These are phyloP conservation scores for Meteorus colon DNA, from an alignment of 2,888 invertebrate genomes.

Conservation along the genomic window DNA sequence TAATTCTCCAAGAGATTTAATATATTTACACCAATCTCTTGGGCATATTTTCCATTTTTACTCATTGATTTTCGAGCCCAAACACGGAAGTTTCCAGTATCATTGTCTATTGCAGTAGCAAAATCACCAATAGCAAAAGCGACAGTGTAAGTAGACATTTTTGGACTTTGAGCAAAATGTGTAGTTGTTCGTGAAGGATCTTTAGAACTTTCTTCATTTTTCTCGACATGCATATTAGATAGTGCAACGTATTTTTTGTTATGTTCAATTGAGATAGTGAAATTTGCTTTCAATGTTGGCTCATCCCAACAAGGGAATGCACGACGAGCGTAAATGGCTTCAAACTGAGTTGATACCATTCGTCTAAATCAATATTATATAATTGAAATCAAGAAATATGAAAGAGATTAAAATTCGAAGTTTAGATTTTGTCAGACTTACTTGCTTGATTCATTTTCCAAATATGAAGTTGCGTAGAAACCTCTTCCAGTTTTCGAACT, in stretches of 20 bases:
- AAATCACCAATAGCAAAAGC: constrained; percentile 78
- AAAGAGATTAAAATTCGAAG: too few species aligned
- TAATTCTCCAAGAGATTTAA: neutral
- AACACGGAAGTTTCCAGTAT: constrained; percentile 21
- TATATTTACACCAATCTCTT: neutral
- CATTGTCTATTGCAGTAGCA: neutral
- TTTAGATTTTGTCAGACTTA: too few species aligned
- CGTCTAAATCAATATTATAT: too few species aligned
- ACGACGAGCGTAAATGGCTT: constrained; percentile 79
- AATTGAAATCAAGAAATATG: too few species aligned
- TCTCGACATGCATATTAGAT: constrained; percentile 61
- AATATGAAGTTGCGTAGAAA: too few species aligned
- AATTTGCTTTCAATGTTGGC: constrained; percentile 81
- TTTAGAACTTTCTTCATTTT: neutral
- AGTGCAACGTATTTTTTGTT: constrained; percentile 70
- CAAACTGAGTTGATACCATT: constrained; percentile 80
- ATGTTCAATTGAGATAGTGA: constrained; percentile 79
- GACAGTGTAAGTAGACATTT: constrained; percentile 76
- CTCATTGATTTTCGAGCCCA: neutral
- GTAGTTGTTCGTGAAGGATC: constrained; percentile 45
- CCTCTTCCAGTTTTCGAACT: too few species aligned
- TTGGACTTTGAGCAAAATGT: constrained; percentile 52
- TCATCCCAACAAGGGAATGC: constrained; percentile 87
- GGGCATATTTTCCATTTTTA: neutral
- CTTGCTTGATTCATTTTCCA: too few species aligned